Percentiles rank a stretch among this genome's conserved stretches.
These are phyloP conservation scores for Chrysolina americana DNA, from an alignment of 2,888 invertebrate species.

Conservation along the genomic window DNA sequence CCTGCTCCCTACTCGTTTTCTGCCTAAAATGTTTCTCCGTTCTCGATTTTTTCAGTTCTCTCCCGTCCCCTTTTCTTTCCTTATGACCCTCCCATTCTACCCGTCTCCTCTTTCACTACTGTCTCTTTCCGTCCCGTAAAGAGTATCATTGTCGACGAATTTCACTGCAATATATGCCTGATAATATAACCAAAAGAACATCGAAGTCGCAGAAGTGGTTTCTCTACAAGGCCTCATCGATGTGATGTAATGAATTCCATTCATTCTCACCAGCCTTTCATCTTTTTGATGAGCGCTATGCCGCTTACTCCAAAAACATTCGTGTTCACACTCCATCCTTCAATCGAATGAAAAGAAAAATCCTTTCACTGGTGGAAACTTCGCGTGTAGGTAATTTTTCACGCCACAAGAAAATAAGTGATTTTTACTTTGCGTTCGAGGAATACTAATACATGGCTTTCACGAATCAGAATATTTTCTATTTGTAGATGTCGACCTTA, in stretches of 20 bases:
- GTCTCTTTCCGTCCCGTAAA: too few species aligned
- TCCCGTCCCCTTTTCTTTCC: too few species aligned
- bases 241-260: not conserved
- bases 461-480: not conserved
- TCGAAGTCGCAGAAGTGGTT: not conserved
- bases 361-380: not conserved
- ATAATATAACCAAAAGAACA: not conserved
- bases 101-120: too few species aligned
- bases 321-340: slow-evolving; percentile 1
- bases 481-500: not conserved
- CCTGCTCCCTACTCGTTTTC: too few species aligned
- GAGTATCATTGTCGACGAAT: too few species aligned
- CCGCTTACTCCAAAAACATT: not conserved
- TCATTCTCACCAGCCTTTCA: not conserved
- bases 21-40: too few species aligned
- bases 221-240: not conserved
- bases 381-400: not conserved
- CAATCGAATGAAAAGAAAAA: not conserved
- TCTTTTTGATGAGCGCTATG: not conserved
- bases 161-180: too few species aligned
- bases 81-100: too few species aligned
- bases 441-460: slow-evolving; percentile 7
- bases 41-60: too few species aligned
- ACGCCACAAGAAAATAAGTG: slow-evolving; percentile 14
- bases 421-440: slow-evolving; percentile 9